Base-by-base conservation (phyloP, 2,888 invertebrate species). In the Choreutis nemorana region DNA sequence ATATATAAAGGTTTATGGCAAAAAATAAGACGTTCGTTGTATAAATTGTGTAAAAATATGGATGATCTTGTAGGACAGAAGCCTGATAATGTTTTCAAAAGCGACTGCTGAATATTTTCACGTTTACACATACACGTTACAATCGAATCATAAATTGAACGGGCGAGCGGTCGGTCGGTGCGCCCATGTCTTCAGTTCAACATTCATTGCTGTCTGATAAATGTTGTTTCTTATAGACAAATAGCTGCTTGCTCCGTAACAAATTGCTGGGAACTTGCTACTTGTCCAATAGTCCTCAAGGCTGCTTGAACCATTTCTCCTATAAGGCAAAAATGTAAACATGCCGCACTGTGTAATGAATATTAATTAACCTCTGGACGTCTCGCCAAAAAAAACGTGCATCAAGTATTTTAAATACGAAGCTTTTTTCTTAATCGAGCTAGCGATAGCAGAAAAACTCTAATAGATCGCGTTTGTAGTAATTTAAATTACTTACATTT, bases 141-240 rank as follows among this genome's bases (percentile, higher is more conserved):
- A 60, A 61, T 59, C 40, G 53, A 42, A 42, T 50, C 54, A 50
- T 64, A 61, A 62, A 62, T 61, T 50, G 52, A 45, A 44, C 38
- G 33, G 38, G 41, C 37, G 34, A 44, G 41, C 38, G 44, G 39
- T 40, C 39, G 35, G 42, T 41, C 50, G 37, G 46, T 50, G 34
- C 41, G 43, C 51, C 39, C 42, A 42, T 42, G n/a, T n/a, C n/a
- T n/a, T n/a, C n/a, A n/a, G n/a, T n/a, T 46, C 41, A 42, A 41
- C 40, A 32, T 36, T 40, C 31, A 35, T 42, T 31, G 37, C 44
- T n/a, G n/a, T n/a, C n/a, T 61, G 63, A 70, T 55, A 58, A 63
- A 70, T 63, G 59, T 48, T 28, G 43, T 45, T 50, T 48, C 48
- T 51, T 52, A 42, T 55, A 54, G 65, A 68, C 64, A 67, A 70